phyloP scores from a whole-genome alignment of 2,888 invertebrate genomes.

The Cancer borealis region DNA sequence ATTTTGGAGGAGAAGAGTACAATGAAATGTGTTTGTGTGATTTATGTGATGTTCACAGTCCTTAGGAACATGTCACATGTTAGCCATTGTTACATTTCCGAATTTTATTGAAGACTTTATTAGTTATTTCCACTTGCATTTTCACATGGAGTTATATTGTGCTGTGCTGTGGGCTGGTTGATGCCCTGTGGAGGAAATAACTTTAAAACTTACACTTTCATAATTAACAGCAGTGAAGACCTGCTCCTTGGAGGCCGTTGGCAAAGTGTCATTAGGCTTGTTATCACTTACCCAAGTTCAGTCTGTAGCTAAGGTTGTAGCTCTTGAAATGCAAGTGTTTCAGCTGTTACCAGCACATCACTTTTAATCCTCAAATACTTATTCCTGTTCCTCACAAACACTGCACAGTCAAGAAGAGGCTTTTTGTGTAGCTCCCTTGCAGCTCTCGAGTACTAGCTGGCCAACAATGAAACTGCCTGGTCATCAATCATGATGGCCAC shows the following conservation, averaged over 20 bases:
- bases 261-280: constrained; percentile 36
- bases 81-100: constrained; percentile 48
- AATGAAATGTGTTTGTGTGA: constrained; percentile 64
- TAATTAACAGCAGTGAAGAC: constrained; percentile 56
- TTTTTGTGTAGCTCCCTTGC: constrained; percentile 67
- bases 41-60: constrained; percentile 63
- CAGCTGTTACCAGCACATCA: constrained; percentile 57
- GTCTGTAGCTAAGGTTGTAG: constrained; percentile 56
- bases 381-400: constrained; percentile 58
- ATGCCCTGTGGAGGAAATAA: constrained; percentile 27
- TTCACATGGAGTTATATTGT: constrained; percentile 53
- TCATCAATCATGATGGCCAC: constrained; percentile 54
- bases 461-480: constrained; percentile 23
- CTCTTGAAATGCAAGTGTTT: constrained; percentile 57
- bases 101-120: constrained; percentile 49
- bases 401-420: constrained; percentile 63
- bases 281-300: constrained; percentile 24
- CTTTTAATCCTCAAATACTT: constrained; percentile 55
- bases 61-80: constrained; percentile 50
- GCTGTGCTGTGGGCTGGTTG: constrained; percentile 50
- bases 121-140: constrained; percentile 56
- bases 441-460: constrained; percentile 57
- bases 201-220: constrained; percentile 15
- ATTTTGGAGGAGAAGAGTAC: constrained; percentile 63
- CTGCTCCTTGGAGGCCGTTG: constrained; percentile 35